A percentile compares a stretch with the other conserved stretches of the same genome.
Conservation (phyloP, 2,888 invertebrate genomes). For the Chorisops tibialis region DNA sequence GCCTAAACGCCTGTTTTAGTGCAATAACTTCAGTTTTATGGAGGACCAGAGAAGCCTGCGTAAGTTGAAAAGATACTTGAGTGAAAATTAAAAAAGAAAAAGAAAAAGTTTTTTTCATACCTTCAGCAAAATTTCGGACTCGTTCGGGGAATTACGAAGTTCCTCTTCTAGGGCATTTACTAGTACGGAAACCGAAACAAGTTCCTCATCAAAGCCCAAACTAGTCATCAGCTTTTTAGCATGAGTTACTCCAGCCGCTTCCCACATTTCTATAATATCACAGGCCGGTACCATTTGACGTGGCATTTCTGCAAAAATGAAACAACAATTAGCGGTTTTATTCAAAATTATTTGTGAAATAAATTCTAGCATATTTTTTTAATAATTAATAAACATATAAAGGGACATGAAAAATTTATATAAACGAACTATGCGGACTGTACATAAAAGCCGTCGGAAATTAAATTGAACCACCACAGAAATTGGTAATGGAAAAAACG, state of each 20-base stretch:
- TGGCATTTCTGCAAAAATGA: conserved; percentile 39
- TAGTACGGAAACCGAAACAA: conserved; percentile 61
- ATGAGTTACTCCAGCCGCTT: conserved; percentile 64
- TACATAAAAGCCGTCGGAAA: no score
- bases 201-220: conserved; percentile 62
- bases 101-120: conserved; percentile 15
- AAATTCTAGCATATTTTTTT: no score
- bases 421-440: no score
- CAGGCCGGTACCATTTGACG: conserved; percentile 52
- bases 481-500: no score
- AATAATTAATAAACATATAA: no score
- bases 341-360: no score
- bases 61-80: conserved; percentile 12
- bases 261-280: conserved; percentile 68
- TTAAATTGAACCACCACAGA: no score
- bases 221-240: conserved; percentile 64
- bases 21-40: conserved; percentile 65
- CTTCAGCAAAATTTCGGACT: conserved; percentile 47
- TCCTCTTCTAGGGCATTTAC: conserved; percentile 70
- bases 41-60: conserved; percentile 63
- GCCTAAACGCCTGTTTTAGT: conserved; percentile 61
- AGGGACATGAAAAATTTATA: no score
- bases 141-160: conserved; percentile 51
- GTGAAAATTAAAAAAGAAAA: neutral
- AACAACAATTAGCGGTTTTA: no score